These are phyloP conservation scores for Urophycis tenuis DNA, from an alignment of 2,797 vertebrate species.

Conservation along the genomic window DNA sequence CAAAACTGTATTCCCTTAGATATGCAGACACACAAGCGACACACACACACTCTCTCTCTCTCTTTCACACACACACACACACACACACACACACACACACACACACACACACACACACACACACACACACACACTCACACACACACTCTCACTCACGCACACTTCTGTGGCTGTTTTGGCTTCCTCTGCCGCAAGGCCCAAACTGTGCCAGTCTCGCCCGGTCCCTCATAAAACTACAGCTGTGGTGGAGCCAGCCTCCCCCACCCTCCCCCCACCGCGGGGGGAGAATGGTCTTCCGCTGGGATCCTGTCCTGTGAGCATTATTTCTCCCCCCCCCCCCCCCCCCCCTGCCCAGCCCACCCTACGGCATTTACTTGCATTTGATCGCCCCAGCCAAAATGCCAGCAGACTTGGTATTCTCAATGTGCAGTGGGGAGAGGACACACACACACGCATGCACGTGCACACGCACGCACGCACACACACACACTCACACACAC, in stretches of 20 bases:
- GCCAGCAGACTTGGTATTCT: conserved; percentile 51
- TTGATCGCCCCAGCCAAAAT: conserved; percentile 51
- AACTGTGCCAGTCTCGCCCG: conserved; percentile 34
- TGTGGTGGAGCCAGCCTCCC: conserved; percentile 44
- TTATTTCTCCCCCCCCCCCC: conserved; percentile 18
- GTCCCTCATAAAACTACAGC: conserved; percentile 54
- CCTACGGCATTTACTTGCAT: conserved; percentile 53
- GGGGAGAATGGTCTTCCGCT: conserved; percentile 47
- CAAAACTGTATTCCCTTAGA: too few relatives aligned
- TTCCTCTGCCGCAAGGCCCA: conserved; percentile 45
- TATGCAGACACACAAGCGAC: too few relatives aligned
- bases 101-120: too few relatives aligned
- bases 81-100: not conserved
- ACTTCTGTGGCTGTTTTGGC: conserved; percentile 33
- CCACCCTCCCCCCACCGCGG: conserved; percentile 31
- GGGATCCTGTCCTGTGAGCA: conserved; percentile 49
- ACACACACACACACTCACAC: too few relatives aligned
- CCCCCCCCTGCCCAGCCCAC: conserved; percentile 5
- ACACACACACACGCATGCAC: not conserved
- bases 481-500: too few relatives aligned
- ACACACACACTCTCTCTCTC: not conserved
- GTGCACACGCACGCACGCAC: too few relatives aligned
- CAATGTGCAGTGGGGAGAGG: conserved; percentile 21
- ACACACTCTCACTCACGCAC: not conserved
- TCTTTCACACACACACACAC: too few relatives aligned